Conservation (phyloP, 2,797 vertebrate genomes). For the Momotus momota region DNA sequence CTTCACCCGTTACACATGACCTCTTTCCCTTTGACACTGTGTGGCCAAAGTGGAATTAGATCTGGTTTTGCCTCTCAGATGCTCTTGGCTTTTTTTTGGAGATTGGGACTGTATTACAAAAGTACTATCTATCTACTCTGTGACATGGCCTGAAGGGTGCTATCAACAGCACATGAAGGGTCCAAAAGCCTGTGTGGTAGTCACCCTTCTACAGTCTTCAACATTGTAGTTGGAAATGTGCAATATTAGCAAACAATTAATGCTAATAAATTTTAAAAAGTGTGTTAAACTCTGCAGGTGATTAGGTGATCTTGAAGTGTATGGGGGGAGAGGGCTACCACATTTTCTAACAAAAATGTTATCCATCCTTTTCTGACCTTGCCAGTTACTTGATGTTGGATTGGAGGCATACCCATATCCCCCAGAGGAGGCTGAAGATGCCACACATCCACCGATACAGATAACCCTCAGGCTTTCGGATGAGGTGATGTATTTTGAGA, state of each 20-base stretch:
- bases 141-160: neutral
- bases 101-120: neutral
- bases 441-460: conserved; percentile 66
- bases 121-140: neutral
- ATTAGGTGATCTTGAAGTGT: no score
- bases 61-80: neutral
- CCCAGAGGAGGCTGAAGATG: conserved; percentile 59
- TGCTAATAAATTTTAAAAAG: neutral
- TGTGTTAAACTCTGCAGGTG: neutral
- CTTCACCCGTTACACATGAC: fast-evolving
- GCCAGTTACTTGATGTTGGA: conserved; percentile 80
- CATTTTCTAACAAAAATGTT: neutral
- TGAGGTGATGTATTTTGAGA: conserved; percentile 82
- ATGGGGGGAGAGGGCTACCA: neutral
- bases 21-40: neutral
- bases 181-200: fast-evolving
- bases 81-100: neutral
- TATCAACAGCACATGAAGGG: neutral
- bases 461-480: conserved; percentile 80
- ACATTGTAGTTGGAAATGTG: fast-evolving
- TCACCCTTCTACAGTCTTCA: neutral
- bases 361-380: neutral
- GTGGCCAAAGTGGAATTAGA: neutral
- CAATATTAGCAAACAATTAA: neutral
- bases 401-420: conserved; percentile 81